These are phyloP conservation scores for Glaucopsyche alexis DNA, from an alignment of 2,888 invertebrate species.

Conservation along the genomic window DNA sequence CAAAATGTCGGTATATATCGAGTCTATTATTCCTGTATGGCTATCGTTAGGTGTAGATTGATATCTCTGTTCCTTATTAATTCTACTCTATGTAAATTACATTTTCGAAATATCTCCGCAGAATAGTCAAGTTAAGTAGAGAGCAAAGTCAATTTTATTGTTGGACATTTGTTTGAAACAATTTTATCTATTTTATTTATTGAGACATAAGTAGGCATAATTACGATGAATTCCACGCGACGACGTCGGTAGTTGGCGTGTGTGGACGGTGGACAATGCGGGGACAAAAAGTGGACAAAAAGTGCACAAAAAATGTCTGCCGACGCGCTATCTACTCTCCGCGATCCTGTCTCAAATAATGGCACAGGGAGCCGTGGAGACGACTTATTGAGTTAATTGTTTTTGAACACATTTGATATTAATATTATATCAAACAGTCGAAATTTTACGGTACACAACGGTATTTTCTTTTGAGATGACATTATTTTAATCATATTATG, in stretches of 20 bases:
- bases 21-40: background rate
- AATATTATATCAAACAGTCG: too few relatives aligned
- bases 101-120: conserved; percentile 11
- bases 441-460: too few relatives aligned
- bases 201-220: conserved; percentile 27
- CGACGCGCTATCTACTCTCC: conserved; percentile 69
- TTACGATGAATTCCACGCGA: conserved; percentile 9
- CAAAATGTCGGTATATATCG: background rate
- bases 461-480: too few relatives aligned
- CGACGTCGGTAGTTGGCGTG: conserved; percentile 14
- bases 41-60: conserved; percentile 2
- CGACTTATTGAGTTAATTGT: conserved; percentile 10
- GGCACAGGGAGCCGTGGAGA: conserved; percentile 50
- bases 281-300: conserved; percentile 60
- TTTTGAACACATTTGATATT: too few relatives aligned
- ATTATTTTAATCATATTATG: too few relatives aligned
- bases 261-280: conserved; percentile 32
- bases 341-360: conserved; percentile 72
- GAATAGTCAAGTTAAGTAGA: background rate
- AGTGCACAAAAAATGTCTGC: conserved; percentile 65
- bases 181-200: conserved; percentile 29
- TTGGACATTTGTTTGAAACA: conserved; percentile 18
- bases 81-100: conserved; percentile 3
- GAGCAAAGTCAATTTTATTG: background rate
- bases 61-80: conserved; percentile 8